Conservation (phyloP, 2,888 invertebrate species). For the Drosophila setosimentum region DNA sequence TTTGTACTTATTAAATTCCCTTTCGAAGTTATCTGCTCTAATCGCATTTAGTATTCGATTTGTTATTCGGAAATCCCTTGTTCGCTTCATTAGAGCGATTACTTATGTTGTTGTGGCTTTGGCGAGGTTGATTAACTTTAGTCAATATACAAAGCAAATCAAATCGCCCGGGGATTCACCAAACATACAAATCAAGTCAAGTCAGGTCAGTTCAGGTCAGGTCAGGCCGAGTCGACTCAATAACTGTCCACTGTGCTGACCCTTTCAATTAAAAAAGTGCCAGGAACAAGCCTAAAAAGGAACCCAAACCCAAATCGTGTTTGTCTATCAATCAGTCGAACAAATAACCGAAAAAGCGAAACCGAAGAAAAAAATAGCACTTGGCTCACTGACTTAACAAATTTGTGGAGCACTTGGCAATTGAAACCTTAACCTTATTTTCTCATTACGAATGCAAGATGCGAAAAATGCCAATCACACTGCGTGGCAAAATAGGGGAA, state of each 20-base stretch:
- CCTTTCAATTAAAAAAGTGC: conserved; percentile 68
- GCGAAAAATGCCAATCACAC: conserved; percentile 26
- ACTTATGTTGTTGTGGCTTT: conserved; percentile 43
- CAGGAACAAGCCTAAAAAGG: conserved; percentile 32
- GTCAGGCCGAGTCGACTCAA: conserved; percentile 3
- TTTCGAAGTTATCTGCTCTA: conserved; percentile 4
- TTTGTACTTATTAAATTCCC: not conserved
- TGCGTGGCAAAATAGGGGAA: conserved; percentile 25
- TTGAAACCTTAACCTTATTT: conserved; percentile 63
- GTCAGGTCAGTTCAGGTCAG: conserved; percentile 4
- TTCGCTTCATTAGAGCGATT: conserved; percentile 47
- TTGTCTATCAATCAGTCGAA: conserved; percentile 75
- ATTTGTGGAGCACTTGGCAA: conserved; percentile 50
- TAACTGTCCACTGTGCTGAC: conserved; percentile 32
- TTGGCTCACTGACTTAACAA: conserved; percentile 52
- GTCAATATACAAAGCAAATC: conserved; percentile 43
- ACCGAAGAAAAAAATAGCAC: conserved; percentile 11
- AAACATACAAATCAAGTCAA: conserved; percentile 23
- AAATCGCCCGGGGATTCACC: not conserved
- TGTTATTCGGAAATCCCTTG: conserved; percentile 18
- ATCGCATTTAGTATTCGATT: conserved; percentile 36
- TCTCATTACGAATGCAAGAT: conserved; percentile 72
- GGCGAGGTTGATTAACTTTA: conserved; percentile 48
- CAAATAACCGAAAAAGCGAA: conserved; percentile 46
- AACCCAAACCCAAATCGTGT: conserved; percentile 39